Evolutionary conservation across 1,140 invertebrate species (phyloP), one percentile per base, ranked within the genome.

Genomic region (Drosophila prosaltans): DNA sequence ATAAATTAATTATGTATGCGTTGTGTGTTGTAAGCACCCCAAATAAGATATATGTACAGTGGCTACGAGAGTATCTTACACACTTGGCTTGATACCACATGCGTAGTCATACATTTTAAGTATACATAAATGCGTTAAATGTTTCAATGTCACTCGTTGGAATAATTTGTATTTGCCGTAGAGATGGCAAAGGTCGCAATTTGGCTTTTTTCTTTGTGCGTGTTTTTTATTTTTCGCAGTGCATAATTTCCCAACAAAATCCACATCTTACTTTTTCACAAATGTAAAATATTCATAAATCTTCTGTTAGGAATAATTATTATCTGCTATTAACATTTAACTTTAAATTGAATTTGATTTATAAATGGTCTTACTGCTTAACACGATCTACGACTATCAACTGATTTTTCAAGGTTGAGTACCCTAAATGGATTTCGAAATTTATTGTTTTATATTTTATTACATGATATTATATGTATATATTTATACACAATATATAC

Each of bases 1-100:
- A 69, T 78, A 81, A 81, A 81, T 81, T 78, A 81, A 81, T 81
- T 81, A 81, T 81, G 78, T 73, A 81, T 81, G 74, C 79, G 70
- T 70, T 72, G 78, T 63, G 66, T 66, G 65, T 74, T 71, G 54
- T 68, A 64, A 75, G 73, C 72, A 72, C 66, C 68, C 78, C 66
- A 69, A 67, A 68, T 62, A 68, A 64, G 55, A 40, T 40, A 63
- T 66, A 63, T 55, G 65, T 66, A 11, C 30, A 55, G 36, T 26
- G 54, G 48, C 36, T 43, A 40, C 63, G 48, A 41, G 67, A 65
- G 61, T 43, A 41, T 64, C 74, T 65, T 75, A 80, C 61, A 63
- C 74, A 76, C 72, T 75, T 76, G 69, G 72, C 74, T 70, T 68
- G 74, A 74, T 66, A 79, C 77, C 76, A 78, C 78, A 78, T 79